A percentile compares a stretch with the other conserved stretches of the same genome.
Conservation (phyloP, 1,140 invertebrate genomes). For the Sycophila sp. region DNA sequence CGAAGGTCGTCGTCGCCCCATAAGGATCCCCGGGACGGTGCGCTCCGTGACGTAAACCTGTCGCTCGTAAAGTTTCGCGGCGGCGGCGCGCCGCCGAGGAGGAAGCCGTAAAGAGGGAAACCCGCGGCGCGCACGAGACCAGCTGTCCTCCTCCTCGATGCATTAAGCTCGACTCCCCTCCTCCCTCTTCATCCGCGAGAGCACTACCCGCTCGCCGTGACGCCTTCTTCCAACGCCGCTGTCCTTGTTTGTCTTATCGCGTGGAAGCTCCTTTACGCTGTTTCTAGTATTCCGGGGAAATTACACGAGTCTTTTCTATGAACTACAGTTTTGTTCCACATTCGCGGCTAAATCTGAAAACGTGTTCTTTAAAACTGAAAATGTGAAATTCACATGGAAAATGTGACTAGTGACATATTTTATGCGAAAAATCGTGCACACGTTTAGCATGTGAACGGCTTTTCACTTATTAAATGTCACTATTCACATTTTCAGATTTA, state of each 20-base stretch:
- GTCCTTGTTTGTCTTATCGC: background rate
- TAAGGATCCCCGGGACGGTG: slow-evolving; percentile 5
- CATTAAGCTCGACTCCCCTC: background rate
- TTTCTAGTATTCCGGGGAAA: background rate
- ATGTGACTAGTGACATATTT: too few relatives aligned
- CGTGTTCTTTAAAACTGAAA: too few relatives aligned
- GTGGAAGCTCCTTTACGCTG: background rate
- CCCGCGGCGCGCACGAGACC: too few relatives aligned
- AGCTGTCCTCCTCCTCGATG: background rate
- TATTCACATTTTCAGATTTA: too few relatives aligned
- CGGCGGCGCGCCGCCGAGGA: background rate
- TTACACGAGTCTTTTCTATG: background rate
- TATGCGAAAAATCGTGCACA: too few relatives aligned
- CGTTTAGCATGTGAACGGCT: too few relatives aligned
- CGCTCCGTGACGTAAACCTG: slow-evolving; percentile 16
- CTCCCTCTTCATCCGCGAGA: background rate
- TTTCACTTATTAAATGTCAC: too few relatives aligned
- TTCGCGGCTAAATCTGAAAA: too few relatives aligned
- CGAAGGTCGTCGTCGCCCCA: too few relatives aligned
- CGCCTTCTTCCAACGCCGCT: background rate
- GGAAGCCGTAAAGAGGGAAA: slow-evolving; percentile 20
- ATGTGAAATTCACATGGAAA: too few relatives aligned
- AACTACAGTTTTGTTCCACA: too few relatives aligned
- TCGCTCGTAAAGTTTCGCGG: slow-evolving; percentile 27
- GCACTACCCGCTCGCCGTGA: too few relatives aligned